phyloP scores from a whole-genome alignment of 1,140 invertebrate species.

The Belonocnema kinseyi region DNA sequence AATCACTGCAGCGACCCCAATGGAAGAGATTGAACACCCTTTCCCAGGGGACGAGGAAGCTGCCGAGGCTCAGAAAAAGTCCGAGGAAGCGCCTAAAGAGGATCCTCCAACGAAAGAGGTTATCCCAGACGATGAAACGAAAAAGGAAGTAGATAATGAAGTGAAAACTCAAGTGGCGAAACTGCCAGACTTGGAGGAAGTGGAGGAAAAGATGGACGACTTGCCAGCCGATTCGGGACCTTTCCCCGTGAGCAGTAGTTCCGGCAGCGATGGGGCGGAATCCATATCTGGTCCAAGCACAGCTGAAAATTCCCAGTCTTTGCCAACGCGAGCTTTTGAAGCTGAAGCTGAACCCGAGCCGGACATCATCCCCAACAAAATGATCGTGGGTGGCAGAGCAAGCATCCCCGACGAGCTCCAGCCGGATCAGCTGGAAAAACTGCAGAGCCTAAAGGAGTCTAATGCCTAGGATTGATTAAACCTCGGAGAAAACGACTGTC shows the following conservation, averaged over 20 bases:
- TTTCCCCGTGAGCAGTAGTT: constrained; percentile 78
- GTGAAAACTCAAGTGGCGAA: constrained; percentile 47
- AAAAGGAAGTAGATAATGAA: constrained; percentile 54
- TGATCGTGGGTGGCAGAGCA: constrained; percentile 83
- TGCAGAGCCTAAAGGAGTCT: constrained; percentile 91
- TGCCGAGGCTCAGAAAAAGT: constrained; percentile 52
- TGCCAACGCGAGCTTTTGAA: constrained; percentile 63
- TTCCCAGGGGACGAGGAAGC: constrained; percentile 76
- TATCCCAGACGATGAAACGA: constrained; percentile 39
- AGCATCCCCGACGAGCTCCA: constrained; percentile 91
- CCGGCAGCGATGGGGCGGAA: constrained; percentile 77
- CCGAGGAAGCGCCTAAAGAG: constrained; percentile 53
- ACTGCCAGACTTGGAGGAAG: constrained; percentile 42
- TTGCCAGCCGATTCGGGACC: constrained; percentile 75
- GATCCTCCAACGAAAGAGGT: constrained; percentile 32
- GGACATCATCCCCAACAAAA: constrained; percentile 77
- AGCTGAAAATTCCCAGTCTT: constrained; percentile 78
- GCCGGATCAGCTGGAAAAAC: constrained; percentile 87
- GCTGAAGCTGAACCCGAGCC: constrained; percentile 53
- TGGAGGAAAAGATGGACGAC: constrained; percentile 66
- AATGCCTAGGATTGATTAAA: constrained; percentile 83
- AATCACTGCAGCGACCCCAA: constrained; percentile 91
- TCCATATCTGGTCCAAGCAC: constrained; percentile 75
- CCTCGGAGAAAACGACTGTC: constrained; percentile 65
- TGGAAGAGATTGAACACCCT: constrained; percentile 86